Percentiles rank a stretch among this genome's conserved stretches.
phyloP scores from a whole-genome alignment of 2,113 vertebrate genomes.

The Fukomys damarensis region DNA sequence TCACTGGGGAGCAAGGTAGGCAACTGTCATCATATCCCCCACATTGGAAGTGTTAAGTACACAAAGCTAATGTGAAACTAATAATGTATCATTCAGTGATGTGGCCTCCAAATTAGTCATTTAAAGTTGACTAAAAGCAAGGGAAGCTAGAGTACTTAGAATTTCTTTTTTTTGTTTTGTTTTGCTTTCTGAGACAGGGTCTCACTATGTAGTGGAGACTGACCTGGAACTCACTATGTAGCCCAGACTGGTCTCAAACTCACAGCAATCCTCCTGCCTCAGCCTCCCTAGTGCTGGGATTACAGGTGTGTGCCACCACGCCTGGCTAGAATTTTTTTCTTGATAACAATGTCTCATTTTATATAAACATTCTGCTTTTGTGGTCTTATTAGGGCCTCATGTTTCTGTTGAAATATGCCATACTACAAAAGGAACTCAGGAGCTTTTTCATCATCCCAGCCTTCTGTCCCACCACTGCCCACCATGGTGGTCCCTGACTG shows the following conservation, averaged over 20 bases:
- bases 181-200: no score
- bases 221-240: no score
- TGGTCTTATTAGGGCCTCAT: background rate
- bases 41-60: background rate
- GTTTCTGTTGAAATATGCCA: background rate
- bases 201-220: no score
- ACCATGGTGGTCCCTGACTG: background rate
- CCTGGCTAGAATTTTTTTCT: no score
- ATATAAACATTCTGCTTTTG: background rate
- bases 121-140: background rate
- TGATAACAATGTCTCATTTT: background rate
- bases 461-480: background rate
- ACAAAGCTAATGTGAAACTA: background rate
- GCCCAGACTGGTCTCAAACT: no score
- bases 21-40: background rate
- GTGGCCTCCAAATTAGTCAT: background rate
- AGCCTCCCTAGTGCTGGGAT: no score
- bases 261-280: no score
- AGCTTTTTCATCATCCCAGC: background rate
- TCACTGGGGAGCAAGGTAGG: background rate
- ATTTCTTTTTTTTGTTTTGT: no score
- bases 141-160: background rate
- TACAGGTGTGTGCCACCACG: no score
- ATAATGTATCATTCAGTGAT: background rate
- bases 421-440: background rate